Evolutionary conservation across 2,888 invertebrate species (phyloP), one percentile per base, ranked within the genome.

Genomic region (Trissoscelio sp.): DNA sequence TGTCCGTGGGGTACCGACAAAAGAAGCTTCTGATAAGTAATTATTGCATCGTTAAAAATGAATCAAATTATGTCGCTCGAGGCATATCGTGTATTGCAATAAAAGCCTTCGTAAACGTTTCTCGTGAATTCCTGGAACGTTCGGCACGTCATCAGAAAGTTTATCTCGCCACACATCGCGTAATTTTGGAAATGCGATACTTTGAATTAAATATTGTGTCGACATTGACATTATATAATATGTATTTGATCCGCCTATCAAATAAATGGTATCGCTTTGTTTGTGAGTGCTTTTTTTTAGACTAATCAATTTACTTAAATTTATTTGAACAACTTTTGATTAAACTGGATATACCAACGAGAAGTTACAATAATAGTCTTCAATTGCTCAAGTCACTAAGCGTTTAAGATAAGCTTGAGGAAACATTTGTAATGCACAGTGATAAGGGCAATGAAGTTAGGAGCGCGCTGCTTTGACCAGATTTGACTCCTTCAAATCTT

Each of bases 401-500:
- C 14, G 6, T 24, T 37, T 14, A 16, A 48, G 79, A 72, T 79
- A 79, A 72, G 66, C 72, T 64, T 37, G 44, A 73, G 60, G 53
- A 66, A 73, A 73, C 66, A 67, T 79, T 66, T 53, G 53, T 67
- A 58, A 60, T 48, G 51, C 42, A 31, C 2, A 20, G 28, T 18
- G 79, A 79, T 79, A 79, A 69, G 53, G 46, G 55, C 66, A 69
- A 51, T 53, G 14, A 42, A 73, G 34, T 67, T 58, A 64, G 42
- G 11, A 48, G 62, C 62, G 46, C 37, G 22, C 67, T 46, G 58
- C 37, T 67, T 53, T 51, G 46, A 24, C 51, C 53, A 69, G 51
- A 67, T 48, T 60, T 48, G 16, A 48, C 37, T 44, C 11, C 6
- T 12, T 28, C 37, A 42, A 42, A 55, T 62, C 58, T 69, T 62